Evolutionary conservation across 2,113 vertebrate genomes (phyloP).

Genomic region (Actenoides hombroni): DNA sequence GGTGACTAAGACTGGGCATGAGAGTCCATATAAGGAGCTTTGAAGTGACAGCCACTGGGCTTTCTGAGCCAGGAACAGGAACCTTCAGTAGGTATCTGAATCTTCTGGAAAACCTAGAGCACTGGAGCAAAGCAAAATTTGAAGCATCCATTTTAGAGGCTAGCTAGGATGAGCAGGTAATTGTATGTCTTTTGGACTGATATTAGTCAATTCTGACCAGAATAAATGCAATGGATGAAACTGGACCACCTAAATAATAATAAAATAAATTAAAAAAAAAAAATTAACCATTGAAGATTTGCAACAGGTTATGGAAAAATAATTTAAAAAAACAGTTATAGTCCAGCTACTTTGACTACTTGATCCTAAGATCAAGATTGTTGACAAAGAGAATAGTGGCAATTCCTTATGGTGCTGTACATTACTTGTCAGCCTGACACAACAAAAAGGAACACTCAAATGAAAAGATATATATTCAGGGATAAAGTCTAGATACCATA

Average conservation of each 20-base stretch:
- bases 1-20: background rate
- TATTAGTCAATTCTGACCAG: background rate
- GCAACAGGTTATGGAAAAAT: background rate
- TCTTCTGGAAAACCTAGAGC: background rate
- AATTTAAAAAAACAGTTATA: background rate
- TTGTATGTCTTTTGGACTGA: background rate
- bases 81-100: background rate
- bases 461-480: background rate
- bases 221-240: background rate
- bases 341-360: background rate
- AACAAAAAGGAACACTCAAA: background rate
- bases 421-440: background rate
- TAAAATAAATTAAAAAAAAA: background rate
- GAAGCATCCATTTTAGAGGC: background rate
- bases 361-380: background rate
- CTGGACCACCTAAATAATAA: background rate
- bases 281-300: background rate
- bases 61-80: background rate
- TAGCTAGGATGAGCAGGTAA: background rate
- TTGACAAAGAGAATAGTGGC: background rate
- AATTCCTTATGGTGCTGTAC: background rate
- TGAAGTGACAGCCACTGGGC: background rate
- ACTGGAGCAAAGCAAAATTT: background rate
- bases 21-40: background rate
- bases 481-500: background rate